phyloP scores from a whole-genome alignment of 2,888 invertebrate genomes.

The Eurois occulta region DNA sequence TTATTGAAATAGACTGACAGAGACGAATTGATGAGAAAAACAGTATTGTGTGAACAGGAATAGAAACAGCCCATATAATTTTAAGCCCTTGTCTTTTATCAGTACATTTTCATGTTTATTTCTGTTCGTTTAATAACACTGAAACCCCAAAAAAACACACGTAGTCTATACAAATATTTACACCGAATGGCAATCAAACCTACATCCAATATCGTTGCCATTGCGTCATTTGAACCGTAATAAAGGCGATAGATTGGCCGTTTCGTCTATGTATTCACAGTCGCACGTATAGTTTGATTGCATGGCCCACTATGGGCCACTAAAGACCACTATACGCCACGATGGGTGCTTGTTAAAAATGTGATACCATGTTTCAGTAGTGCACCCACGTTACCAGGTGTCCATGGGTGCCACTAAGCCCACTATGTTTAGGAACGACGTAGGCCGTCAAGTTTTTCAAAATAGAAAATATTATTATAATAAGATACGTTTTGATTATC shows the following conservation, averaged over 20 bases:
- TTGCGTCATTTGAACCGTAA: constrained; percentile 1
- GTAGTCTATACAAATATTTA: constrained; percentile 12
- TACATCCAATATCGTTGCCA: neutral
- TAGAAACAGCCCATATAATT: neutral
- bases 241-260: neutral
- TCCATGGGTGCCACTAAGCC: too few relatives aligned
- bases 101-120: neutral
- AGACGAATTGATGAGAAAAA: neutral
- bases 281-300: neutral
- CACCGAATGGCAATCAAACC: neutral
- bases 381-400: neutral
- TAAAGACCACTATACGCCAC: neutral
- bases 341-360: neutral
- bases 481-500: neutral
- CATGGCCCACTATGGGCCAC: neutral
- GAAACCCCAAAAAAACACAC: neutral
- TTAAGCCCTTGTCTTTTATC: neutral
- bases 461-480: neutral
- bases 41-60: neutral
- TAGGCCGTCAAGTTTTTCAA: neutral
- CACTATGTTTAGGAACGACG: too few relatives aligned
- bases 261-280: neutral
- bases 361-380: neutral
- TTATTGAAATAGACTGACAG: too few relatives aligned
- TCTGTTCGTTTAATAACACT: too few relatives aligned